phyloP scores from a whole-genome alignment of 2,888 invertebrate genomes.

The Pherbina coryleti region DNA sequence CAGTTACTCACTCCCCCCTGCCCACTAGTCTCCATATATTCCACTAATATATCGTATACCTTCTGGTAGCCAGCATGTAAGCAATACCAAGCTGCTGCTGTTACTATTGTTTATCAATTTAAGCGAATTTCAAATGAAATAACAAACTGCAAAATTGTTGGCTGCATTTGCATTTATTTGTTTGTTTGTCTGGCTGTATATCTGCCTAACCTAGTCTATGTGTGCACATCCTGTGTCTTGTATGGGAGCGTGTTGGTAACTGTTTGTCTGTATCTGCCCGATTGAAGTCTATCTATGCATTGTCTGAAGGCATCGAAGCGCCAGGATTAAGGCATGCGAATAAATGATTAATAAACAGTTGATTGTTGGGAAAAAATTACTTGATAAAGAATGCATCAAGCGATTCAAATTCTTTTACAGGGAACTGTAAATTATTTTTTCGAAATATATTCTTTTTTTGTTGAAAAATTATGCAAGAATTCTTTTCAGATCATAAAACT shows the following conservation, averaged over 20 bases:
- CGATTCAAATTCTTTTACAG: too few relatives aligned
- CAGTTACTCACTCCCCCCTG: too few relatives aligned
- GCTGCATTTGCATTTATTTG: constrained; percentile 4
- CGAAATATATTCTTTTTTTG: too few relatives aligned
- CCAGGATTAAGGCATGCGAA: neutral
- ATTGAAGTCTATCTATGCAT: neutral
- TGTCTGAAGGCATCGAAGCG: constrained; percentile 11
- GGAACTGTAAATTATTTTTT: too few relatives aligned
- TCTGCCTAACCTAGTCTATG: neutral
- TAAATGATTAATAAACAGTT: constrained; percentile 6
- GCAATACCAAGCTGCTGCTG: too few relatives aligned
- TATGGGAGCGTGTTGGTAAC: neutral
- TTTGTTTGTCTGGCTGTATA: constrained; percentile 17
- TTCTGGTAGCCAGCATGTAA: too few relatives aligned
- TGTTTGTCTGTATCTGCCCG: neutral
- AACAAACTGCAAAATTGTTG: constrained; percentile 7
- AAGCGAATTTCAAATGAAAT: constrained; percentile 11
- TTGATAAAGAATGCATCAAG: too few relatives aligned
- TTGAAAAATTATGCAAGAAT: too few relatives aligned
- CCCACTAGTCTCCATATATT: too few relatives aligned
- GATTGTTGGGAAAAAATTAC: neutral
- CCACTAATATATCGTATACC: too few relatives aligned
- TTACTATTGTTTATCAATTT: constrained; percentile 23
- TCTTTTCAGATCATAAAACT: too few relatives aligned
- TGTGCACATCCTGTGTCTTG: too few relatives aligned